A percentile compares a stretch with the other conserved stretches of the same genome.
These are phyloP conservation scores for Turdus rufiventris DNA, from an alignment of 2,113 vertebrate genomes.

Conservation along the genomic window DNA sequence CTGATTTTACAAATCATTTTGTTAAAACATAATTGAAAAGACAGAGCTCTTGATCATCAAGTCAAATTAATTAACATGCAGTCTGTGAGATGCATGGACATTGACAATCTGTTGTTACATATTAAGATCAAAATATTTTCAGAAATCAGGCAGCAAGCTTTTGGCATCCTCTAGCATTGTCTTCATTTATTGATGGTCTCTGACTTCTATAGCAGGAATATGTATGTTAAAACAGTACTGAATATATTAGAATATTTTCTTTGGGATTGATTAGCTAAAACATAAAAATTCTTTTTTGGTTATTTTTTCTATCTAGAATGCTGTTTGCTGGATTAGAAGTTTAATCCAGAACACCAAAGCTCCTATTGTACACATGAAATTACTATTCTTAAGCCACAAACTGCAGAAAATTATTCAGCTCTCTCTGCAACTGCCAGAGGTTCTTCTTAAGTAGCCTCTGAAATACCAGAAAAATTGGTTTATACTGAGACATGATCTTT, in stretches of 20 bases:
- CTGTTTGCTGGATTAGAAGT: not conserved
- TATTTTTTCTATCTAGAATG: conserved; percentile 4
- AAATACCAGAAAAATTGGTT: not conserved
- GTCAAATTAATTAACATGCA: conserved; percentile 48
- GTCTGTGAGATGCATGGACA: not conserved
- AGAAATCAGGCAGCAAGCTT: conserved; percentile 8
- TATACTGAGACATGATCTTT: not conserved
- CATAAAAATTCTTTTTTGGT: not conserved
- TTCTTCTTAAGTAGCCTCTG: not conserved
- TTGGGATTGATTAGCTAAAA: not conserved
- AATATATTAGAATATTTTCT: not conserved
- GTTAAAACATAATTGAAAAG: conserved; percentile 36
- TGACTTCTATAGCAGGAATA: not conserved
- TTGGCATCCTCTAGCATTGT: conserved; percentile 18
- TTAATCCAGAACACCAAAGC: not conserved
- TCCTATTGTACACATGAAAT: not conserved
- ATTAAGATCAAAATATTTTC: conserved; percentile 52
- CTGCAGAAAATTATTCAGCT: not conserved
- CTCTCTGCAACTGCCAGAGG: not conserved
- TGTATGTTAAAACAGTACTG: not conserved
- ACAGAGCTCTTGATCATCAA: conserved; percentile 37
- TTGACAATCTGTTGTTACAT: conserved; percentile 45
- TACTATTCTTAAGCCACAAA: not conserved
- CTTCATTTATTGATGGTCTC: conserved; percentile 3
- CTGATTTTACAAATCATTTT: conserved; percentile 17